Evolutionary conservation across 2,797 vertebrate species (phyloP), one percentile per base, ranked within the genome.

Genomic region (Gila robusta): DNA sequence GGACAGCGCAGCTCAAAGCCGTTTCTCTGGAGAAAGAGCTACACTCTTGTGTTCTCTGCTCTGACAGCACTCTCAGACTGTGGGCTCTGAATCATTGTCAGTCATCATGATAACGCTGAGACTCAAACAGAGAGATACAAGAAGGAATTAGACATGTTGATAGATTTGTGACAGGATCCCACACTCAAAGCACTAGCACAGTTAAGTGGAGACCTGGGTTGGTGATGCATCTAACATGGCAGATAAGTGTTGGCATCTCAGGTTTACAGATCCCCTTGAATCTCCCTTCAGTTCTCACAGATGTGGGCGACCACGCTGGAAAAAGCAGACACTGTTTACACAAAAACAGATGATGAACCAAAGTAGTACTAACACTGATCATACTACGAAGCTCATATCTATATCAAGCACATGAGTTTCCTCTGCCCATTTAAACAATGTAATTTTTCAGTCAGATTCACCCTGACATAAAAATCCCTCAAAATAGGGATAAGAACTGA

Each of bases 151-250:
- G 74, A 84, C 64, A 69, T 32, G 64, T 35, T 84, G 83, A 79
- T 84, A 79, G 83, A 84, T 70, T 32, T 70, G 62, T 76, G 83
- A 79, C 74, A 78, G 62, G 62, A 84, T 84, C 74, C 64, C 83
- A 56, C 62, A 83, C 82, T 52, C 59, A 70, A 70, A 84, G 62
- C 26, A 56, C 64, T 56, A 41, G 49, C 74, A 77, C 74, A 44
- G 73, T 69, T 56, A 70, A 78, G 83, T 79, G 62, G n/a, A 84
- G 74, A 35, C 64, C 64, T 84, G 47, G 49, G 74, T 79, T 37
- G 64, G 35, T 79, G 83, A 64, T 41, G 78, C n/a, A 70, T 70
- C 64, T 79, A 21, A 78, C 37, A 79, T 79, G 35, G 47, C 73
- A 84, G 74, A 74, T 66, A 70, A 78, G 26, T 56, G 74, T 76